Evolutionary conservation across 2,113 vertebrate species (phyloP), one percentile per base, ranked within the genome.

Genomic region (Loxodonta africana): DNA sequence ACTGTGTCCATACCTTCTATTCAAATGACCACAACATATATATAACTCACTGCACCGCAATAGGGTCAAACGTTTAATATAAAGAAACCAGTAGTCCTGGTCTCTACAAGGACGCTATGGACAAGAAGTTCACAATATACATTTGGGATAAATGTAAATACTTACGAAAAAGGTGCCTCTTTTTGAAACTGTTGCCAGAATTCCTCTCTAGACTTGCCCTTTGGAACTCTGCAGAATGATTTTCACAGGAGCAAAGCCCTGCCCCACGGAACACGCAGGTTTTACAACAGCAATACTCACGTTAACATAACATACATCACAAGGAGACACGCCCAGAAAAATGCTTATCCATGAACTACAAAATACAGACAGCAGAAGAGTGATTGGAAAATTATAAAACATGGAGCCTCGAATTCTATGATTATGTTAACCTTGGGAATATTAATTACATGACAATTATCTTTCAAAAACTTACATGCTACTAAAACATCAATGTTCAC

Each of bases 181-280:
- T 53, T 90, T 83, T 94, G 78, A 95, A 97, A 83, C 0, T 96
- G 88, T 83, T 95, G 92, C 67, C 90, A 88, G 90, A 81, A 48
- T 80, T 90, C 46, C 83, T 85, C 71, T 83, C 95, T 94, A 63
- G 67, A 77, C 73, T 69, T 95, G 82, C 62, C 12, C 73, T 89
- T 88, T 76, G 92, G 67, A 77, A 57, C 11, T n/a, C 62, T 62
- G 62, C 23, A 95, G 94, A 94, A 90, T 67, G 85, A 91, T 74
- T 71, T 80, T 90, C 26, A 77, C 5, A 88, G 28, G 89, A 46
- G 57, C 67, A 67, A 67, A 95, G 88, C 85, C 82, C 71, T 28
- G 12, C 77, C 48, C 25, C 62, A 41, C 12, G 15, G 37, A 83
- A 93, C 1, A 95, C 0, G 8, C 33, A 82, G 37, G 41, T 37